Base-by-base conservation (phyloP, 2,888 invertebrate genomes). In the Lottia scabra region DNA sequence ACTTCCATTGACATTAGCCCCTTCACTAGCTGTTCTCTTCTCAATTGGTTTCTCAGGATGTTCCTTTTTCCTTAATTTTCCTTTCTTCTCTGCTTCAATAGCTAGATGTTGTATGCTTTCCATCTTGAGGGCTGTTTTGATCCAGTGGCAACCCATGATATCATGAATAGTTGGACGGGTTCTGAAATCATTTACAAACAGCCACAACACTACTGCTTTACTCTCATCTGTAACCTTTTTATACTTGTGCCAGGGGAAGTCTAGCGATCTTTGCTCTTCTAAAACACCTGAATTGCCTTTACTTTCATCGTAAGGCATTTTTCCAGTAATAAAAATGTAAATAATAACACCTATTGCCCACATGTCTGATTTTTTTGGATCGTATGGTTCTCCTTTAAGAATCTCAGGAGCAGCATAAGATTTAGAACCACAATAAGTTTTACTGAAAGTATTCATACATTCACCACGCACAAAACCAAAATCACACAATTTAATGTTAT, bases 381-480 rank as follows among this genome's bases (percentile, higher is more conserved):
- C 88, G 75, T 91, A 91, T 3, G 91, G 91, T 46, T 89, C 87
- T 26, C 91, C 91, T 74, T 88, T 87, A 72, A 91, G 87, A 71
- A 91, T 91, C 79, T 89, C 89, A 0, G 89, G 89, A 13, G 89
- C 87, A 0, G 89, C 89, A 81, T 91, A 91, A 15, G 91, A 87
- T 69, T 91, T 91, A 46, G 90, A 90, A 16, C 91, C 91, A 81
- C 91, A 91, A 79, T 90, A 91, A 1, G 91, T 91, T 64, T 85
- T 85, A 74, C 91, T 87, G 48, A 91, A 81, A 16, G 83, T 80
- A 68, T 84, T 84, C 43, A 83, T 83, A 27, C 81, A 78, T 46
- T 79, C 80, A 44, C 81, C 83, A 78, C 87, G 89, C 44, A 89
- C 88, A 78, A 91, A 91, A 43, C 91, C 91, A 74, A 91, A 91